Base-by-base conservation (phyloP, 2,797 vertebrate genomes). In the Channa striata region DNA sequence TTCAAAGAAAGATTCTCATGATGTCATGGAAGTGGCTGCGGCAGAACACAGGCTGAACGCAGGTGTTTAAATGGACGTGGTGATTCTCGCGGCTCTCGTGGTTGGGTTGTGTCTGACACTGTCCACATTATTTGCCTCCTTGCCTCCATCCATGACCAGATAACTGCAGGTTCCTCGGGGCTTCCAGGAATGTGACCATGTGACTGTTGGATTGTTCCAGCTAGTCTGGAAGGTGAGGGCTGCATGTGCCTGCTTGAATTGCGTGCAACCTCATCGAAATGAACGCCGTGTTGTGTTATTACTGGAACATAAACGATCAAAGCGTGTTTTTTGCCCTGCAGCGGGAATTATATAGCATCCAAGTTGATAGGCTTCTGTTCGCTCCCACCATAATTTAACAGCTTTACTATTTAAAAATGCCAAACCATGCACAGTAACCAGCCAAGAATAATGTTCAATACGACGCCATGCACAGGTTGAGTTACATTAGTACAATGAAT, bases 171-270 rank as follows among this genome's bases (percentile, higher is more conserved):
- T 81, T 73, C 73, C 84, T 72, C 67, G 25, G 11, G n/a, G 76
- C 76, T 75, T 85, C 61, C 56, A 48, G 83, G 77, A 88, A 87
- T 83, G 67, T 60, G 13, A 47, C 17, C 78, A 77, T 33, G 75
- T 86, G 85, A 78, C 36, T 47, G 16, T 42, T 48, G 74, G 42
- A 37, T 37, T 46, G 37, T 60, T 63, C 74, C 48, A 58, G 13
- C 43, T 19, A 0, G 6, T 44, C 11, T 49, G 8, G 50, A 57
- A 61, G 34, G 21, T 52, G n/a, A 52, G n/a, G 23, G 9, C 17
- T 2, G 11, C 61, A 42, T 33, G 8, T 66, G 44, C 33, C 40
- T 13, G 61, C 47, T 40, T 54, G 34, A 8, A 36, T 14, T 36
- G 36, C 1, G 1, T 58, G 17, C 30, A 40, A 13, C 16, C 14